Base-by-base conservation (phyloP, 1,140 invertebrate species). In the Drosophila erecta region DNA sequence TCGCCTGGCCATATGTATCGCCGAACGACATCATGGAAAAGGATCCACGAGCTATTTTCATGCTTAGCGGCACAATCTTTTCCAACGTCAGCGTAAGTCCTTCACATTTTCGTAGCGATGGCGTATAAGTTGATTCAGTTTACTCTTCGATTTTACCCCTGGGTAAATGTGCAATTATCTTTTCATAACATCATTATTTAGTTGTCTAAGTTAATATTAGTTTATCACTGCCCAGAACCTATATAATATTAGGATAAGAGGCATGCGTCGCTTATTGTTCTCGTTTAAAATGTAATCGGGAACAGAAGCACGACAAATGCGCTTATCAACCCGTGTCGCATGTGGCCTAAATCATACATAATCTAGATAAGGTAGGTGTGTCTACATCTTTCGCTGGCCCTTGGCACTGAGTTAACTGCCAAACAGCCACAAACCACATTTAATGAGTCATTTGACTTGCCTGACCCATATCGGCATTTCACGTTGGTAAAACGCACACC, bases 71-170 rank as follows among this genome's bases (percentile, higher is more conserved):
- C 75, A 98, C 97, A 22, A 95, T 98, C 50, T 99, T 99, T 92
- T 98, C 98, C 37, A 98, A 99, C 93, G 98, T 99, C 71, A 97
- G 97, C 92, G 98, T 98, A 94, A 97, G 96, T 96, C 0, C n/a
- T 50, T 30, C 1, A 33, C 15, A 50, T 8, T 15, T 27, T 0
- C 12, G 0, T 20, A 12, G 2, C 4, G 3, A 37, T 37, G 14
- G 8, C 27, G 2, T 37, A 37, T 14, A 14, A 38, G 14, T 38
- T 38, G 4, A 14, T 38, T 38, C 3, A 14, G 12, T 14, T 38
- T 14, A 14, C 14, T 12, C 1, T 38, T 38, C 4, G 12, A 30
- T 30, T 30, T 30, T 7, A 30, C 2, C 7, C 27, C 0, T 27
- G 24, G 17, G 17, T 17, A 17, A 17, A 17, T 17, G 17, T 17